Conservation (phyloP, 1,140 invertebrate species). For the Drosophila ambigua region DNA sequence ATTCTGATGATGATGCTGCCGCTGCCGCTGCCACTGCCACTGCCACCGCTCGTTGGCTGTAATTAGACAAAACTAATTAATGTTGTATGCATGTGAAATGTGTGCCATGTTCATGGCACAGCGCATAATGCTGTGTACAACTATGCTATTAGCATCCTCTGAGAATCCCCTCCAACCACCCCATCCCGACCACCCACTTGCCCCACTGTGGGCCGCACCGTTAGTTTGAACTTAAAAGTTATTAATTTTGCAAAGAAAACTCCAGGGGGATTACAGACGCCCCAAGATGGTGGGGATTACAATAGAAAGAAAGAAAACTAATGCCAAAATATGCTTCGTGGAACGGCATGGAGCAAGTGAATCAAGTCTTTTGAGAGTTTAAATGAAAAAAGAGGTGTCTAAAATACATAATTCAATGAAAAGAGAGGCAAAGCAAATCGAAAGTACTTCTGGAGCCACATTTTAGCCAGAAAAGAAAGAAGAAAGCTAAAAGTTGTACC, state of each 20-base stretch:
- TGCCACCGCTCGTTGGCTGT: constrained; percentile 28
- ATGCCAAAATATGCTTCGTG: constrained; percentile 16
- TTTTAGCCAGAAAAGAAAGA: no score
- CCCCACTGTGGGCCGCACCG: constrained; percentile 3
- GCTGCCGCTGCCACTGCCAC: neutral
- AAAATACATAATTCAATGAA: neutral
- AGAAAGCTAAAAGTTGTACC: constrained; percentile 9
- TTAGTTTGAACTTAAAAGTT: constrained; percentile 27
- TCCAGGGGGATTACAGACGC: neutral
- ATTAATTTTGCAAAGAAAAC: constrained; percentile 31
- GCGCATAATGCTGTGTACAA: constrained; percentile 7
- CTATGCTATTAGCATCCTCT: constrained; percentile 48
- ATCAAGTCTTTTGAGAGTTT: constrained; percentile 7
- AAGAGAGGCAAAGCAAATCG: neutral
- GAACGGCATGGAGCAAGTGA: neutral
- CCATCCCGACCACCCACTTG: neutral
- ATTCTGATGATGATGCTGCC: constrained; percentile 10
- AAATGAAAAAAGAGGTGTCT: no score
- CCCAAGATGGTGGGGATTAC: neutral
- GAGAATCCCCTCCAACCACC: constrained; percentile 15
- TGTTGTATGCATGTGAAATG: constrained; percentile 47
- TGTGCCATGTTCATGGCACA: constrained; percentile 52
- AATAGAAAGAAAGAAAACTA: neutral
- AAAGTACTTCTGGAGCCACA: constrained; percentile 17
- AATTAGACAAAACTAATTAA: constrained; percentile 76